These are phyloP conservation scores for Caerostris extrusa DNA, from an alignment of 1,140 invertebrate genomes.

Conservation along the genomic window DNA sequence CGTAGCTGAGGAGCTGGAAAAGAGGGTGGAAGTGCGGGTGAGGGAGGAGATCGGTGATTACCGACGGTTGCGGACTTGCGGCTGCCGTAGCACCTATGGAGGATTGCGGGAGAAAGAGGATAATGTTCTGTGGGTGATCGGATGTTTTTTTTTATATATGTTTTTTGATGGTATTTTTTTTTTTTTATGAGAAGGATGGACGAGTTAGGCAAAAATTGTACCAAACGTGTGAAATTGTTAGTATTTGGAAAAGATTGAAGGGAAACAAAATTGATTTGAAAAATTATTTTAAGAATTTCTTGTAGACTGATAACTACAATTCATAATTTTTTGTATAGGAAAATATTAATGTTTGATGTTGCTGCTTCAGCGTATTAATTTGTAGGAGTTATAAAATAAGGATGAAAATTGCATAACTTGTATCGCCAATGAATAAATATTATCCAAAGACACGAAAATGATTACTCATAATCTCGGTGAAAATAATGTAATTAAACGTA, in stretches of 20 bases:
- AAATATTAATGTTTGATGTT: too few species aligned
- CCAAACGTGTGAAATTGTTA: neutral
- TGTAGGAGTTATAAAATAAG: too few species aligned
- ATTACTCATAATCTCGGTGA: too few species aligned
- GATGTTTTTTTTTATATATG: neutral
- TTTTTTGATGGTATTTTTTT: neutral
- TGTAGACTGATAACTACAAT: too few species aligned
- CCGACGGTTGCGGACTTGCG: slow-evolving; percentile 24
- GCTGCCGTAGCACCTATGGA: neutral
- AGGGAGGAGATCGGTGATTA: slow-evolving; percentile 61
- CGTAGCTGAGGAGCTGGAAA: slow-evolving; percentile 6
- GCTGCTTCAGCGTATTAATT: too few species aligned
- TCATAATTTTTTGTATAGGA: too few species aligned
- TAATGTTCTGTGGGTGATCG: slow-evolving; percentile 8
- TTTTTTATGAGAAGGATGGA: neutral
- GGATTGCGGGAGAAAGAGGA: neutral
- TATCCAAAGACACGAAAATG: too few species aligned
- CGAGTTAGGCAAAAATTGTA: neutral
- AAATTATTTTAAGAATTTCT: too few species aligned
- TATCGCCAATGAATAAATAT: too few species aligned
- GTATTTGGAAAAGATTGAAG: neutral
- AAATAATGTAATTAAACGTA: too few species aligned
- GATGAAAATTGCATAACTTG: too few species aligned
- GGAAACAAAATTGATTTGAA: too few species aligned
- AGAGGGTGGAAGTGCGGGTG: neutral